Base-by-base conservation (phyloP, 2,113 vertebrate species). In the Phocoena sinus region DNA sequence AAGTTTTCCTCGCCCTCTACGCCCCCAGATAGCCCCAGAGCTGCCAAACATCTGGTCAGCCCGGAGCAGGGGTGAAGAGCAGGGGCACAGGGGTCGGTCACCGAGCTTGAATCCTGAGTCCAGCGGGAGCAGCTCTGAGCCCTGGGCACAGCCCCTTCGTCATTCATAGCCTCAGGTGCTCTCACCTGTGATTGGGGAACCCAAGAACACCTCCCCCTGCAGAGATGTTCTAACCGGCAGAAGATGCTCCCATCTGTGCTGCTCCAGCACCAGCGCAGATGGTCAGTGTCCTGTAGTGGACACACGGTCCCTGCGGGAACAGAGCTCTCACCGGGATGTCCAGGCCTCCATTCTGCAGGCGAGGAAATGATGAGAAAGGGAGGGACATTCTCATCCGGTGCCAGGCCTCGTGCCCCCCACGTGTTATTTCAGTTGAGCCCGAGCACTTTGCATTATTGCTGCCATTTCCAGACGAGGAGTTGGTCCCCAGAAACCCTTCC, bases 221-320 rank as follows among this genome's bases (percentile, higher is more conserved):
- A 0, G 38, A 31, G n/a, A 6, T 4, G 31, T 6, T 18, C 14
- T 8, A 53, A 3, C 2, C 18, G 13, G 0, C 0, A 8, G 68
- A 31, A 68, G 38, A 26, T 0, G 8, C 26, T 14, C 11, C 11
- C 28, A 2, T 28, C 26, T 4, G 38, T 14, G 21, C 47, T 3
- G 63, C n/a, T 47, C 60, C 44, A 9, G 13, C 56, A 10, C 58
- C 26, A 3, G 26, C 10, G 25, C 6, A 8, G 9, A 10, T 1
- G 0, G 26, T 53, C 77, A 17, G 44, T 14, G 14, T 14, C n/a
- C 10, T 23, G 2, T 0, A 33, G 76, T 23, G 28, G 56, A n/a
- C 44, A 13, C 56, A 0, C 0, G 2, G 53, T 1, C 0, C 73
- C 44, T 13, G 18, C 6, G 62, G 36, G 50, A 50, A 9, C 62